Evolutionary conservation across 2,797 vertebrate genomes (phyloP), one percentile per base, ranked within the genome.

Genomic region (Hemibagrus guttatus): DNA sequence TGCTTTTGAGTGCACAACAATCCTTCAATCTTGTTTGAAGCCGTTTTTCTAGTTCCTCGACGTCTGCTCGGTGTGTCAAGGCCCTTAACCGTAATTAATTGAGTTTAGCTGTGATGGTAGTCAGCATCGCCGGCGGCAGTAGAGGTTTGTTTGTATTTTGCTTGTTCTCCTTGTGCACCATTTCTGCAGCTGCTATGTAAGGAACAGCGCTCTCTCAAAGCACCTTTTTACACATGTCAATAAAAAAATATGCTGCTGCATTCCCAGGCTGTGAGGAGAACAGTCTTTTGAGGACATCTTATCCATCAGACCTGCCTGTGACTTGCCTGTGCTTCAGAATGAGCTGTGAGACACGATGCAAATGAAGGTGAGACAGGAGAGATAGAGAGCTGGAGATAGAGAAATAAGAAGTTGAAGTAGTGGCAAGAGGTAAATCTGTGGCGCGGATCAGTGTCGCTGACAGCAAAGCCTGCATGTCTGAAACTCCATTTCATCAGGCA

Each of bases 401-500:
- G 31, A n/a, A 83, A 56, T 58, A 61, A 66, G 80, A 52, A n/a
- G 66, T 63, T 63, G 75, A 75, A 80, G 39, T 4, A 63, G 54
- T 52, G 46, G 46, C 28, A 74, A 74, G 58, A 79, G 58, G 76
- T 23, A 56, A 63, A 80, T 84, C 64, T 71, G 39, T 81, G 84
- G 28, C 61, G 21, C 26, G 35, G 58, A 68, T 86, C 68, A 39
- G 28, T 3, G 52, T 49, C 66, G 64, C 64, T 82, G 80, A 85
- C 46, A 31, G 31, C 46, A 72, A 61, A 58, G 61, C 28, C 79
- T 59, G 23, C 42, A 81, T 28, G 84, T 66, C 86, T 49, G 5
- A 82, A 84, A 69, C 68, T 83, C 80, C 0, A n/a, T 42, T 89
- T 85, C 56, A 84, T 52, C 59, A 56, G 64, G 76, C 42, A 28